These are phyloP conservation scores for Cyaniris semiargus DNA, from an alignment of 2,888 invertebrate species.

Conservation along the genomic window DNA sequence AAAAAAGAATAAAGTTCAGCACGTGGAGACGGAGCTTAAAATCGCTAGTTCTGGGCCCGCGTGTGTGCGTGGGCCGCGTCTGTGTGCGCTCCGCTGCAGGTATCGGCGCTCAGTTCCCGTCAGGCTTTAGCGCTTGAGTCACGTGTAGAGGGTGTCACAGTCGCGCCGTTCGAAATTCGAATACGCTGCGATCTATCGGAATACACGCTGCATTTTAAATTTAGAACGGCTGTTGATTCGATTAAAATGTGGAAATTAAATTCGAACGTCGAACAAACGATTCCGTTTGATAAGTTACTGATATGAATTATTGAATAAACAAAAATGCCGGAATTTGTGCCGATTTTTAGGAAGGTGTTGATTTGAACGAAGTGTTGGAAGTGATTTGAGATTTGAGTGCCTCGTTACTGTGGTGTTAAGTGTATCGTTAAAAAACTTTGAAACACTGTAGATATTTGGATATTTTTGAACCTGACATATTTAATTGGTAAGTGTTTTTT, in stretches of 20 bases:
- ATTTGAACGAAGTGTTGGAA: slow-evolving; percentile 21
- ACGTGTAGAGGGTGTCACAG: slow-evolving; percentile 42
- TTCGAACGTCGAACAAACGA: slow-evolving; percentile 17
- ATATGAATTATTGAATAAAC: neutral
- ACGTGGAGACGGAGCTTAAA: slow-evolving; percentile 65
- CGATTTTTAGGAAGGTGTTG: slow-evolving; percentile 22
- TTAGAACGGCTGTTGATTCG: neutral
- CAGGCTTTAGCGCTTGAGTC: slow-evolving; percentile 54
- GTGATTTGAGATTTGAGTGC: slow-evolving; percentile 31
- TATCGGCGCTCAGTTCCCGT: slow-evolving; percentile 71
- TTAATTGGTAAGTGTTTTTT: neutral
- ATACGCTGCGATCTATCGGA: slow-evolving; percentile 38
- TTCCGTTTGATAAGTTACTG: neutral
- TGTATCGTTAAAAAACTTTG: slow-evolving; percentile 19
- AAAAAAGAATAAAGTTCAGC: slow-evolving; percentile 45
- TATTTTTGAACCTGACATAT: neutral
- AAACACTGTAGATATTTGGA: slow-evolving; percentile 1
- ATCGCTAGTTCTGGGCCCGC: slow-evolving; percentile 57
- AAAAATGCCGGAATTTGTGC: slow-evolving; percentile 20
- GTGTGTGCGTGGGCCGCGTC: slow-evolving; percentile 57
- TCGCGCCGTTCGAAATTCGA: slow-evolving; percentile 35
- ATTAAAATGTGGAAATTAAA: slow-evolving; percentile 21
- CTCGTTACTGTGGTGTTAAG: slow-evolving; percentile 29
- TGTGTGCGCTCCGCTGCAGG: slow-evolving; percentile 77
- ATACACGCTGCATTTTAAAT: slow-evolving; percentile 26